Evolutionary conservation across 2,888 invertebrate genomes (phyloP), one percentile per base, ranked within the genome.

Genomic region (Helicoverpa assulta): DNA sequence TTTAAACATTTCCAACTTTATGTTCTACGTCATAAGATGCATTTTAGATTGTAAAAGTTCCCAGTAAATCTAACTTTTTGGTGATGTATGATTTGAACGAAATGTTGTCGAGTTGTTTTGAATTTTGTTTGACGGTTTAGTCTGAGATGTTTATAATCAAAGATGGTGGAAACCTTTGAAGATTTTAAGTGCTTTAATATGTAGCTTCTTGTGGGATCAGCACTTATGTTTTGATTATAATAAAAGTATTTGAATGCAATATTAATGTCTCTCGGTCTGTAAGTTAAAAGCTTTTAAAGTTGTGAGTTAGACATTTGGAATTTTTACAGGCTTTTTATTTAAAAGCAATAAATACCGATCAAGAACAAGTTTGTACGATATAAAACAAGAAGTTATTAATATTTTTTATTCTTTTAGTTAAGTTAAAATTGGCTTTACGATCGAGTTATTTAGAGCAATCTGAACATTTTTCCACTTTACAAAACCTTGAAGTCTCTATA

Each of bases 1-100:
- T 73, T 63, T 58, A 37, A n/a, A 51, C 26, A 83, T 67, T 80
- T 63, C 51, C 33, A 74, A 66, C 82, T 73, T 64, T 86, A 82
- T 67, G 40, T 1, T 2, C 51, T 43, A 4, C 0, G 14, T 0
- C 21, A 47, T 73, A 84, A 60, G 84, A 72, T 61, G 33, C 43
- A n/a, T 70, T 82, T 78, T 72, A 4, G 57, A 14, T 61, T 61
- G 63, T 4, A 12, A 0, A 19, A 8, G 19, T 18, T 7, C n/a
- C 8, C 10, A 33, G 54, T 6, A 33, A 53, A 54, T 65, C 16
- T 57, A 66, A 70, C 52, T 75, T 82, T 62, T 53, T 12, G 37
- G 60, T 68, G 78, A 83, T 55, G 61, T 76, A 69, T 80, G 74
- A 72, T 55, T 14, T 10, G 55, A 73, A 47, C 40, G 59, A 59